A percentile compares a stretch with the other conserved stretches of the same genome.
Conservation (phyloP, 2,888 invertebrate genomes). For the Tolmerus cingulatus region DNA sequence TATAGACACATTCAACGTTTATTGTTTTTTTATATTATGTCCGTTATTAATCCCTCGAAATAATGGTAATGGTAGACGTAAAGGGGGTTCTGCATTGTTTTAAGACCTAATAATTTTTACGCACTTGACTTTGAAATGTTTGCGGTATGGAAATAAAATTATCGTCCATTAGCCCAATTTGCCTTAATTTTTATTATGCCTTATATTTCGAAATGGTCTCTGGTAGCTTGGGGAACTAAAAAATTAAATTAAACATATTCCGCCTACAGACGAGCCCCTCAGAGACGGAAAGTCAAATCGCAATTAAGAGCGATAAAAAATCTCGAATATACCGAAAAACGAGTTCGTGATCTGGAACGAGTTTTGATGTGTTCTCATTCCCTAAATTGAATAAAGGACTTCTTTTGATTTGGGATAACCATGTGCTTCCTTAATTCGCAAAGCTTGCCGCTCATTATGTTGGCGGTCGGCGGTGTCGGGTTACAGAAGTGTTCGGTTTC, state of each 20-base stretch:
- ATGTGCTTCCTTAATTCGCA: slow-evolving; percentile 53
- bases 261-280: background rate
- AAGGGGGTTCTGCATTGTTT: background rate
- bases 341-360: slow-evolving; percentile 29
- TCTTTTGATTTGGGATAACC: slow-evolving; percentile 29
- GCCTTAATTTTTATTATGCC: background rate
- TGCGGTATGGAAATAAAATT: background rate
- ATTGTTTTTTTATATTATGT: background rate
- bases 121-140: background rate
- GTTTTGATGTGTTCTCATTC: slow-evolving; percentile 48
- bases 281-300: slow-evolving; percentile 1
- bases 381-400: slow-evolving; percentile 19
- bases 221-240: background rate
- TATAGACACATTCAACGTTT: background rate
- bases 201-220: background rate
- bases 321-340: background rate
- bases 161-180: background rate
- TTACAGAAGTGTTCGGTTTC: slow-evolving; percentile 48
- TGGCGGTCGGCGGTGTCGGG: slow-evolving; percentile 46
- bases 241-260: background rate
- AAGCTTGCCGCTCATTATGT: slow-evolving; percentile 51
- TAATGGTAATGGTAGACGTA: background rate
- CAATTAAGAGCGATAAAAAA: background rate
- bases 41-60: background rate
- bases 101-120: background rate